phyloP scores from a whole-genome alignment of 2,113 vertebrate species.

The Porphyrio hochstetteri region DNA sequence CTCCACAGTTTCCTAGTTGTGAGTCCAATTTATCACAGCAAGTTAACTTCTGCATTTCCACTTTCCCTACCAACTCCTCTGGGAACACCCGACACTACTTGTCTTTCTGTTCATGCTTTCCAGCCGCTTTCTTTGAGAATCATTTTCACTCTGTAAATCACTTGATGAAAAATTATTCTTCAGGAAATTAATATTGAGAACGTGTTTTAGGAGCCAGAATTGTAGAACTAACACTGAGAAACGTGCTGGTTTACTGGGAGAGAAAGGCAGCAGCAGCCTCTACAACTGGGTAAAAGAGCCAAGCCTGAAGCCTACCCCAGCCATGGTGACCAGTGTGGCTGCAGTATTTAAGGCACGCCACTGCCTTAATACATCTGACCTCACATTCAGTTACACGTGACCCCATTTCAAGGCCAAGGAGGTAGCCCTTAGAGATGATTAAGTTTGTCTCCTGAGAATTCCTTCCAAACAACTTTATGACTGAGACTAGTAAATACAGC shows the following conservation, averaged over 20 bases:
- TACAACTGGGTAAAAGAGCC: not conserved
- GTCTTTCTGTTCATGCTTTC: not conserved
- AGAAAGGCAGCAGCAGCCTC: not conserved
- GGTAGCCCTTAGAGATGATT: accelerated
- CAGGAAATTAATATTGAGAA: not conserved
- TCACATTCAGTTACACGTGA: accelerated
- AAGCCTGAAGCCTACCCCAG: accelerated
- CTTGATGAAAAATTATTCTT: slow-evolving; percentile 18
- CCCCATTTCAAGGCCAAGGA: not conserved
- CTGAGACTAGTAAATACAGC: accelerated
- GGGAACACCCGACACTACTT: not conserved
- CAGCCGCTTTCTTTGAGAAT: not conserved
- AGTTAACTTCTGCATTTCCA: not conserved
- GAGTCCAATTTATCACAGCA: not conserved
- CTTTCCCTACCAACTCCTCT: not conserved
- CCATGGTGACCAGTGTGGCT: accelerated
- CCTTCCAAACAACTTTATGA: not conserved
- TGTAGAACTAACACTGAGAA: not conserved
- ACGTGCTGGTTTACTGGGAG: not conserved
- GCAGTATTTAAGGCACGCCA: accelerated
- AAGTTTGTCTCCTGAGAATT: not conserved
- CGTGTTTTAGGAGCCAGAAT: not conserved
- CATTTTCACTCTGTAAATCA: not conserved
- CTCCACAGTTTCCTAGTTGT: not conserved
- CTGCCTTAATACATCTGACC: accelerated